phyloP scores from a whole-genome alignment of 2,888 invertebrate species.

The Cephus nigrinus region DNA sequence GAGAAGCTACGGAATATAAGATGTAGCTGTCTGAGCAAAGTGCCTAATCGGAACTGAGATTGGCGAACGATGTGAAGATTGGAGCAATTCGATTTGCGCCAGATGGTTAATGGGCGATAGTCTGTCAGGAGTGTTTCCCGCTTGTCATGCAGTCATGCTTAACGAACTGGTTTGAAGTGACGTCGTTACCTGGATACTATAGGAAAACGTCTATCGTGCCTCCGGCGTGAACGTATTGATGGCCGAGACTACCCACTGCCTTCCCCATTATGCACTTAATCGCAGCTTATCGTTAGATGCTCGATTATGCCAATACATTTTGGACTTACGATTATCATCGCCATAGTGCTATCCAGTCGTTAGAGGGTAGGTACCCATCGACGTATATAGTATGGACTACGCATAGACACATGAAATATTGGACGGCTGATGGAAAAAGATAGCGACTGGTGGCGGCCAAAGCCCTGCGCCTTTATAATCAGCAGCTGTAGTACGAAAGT shows the following conservation, averaged over 20 bases:
- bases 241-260: neutral
- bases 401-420: no score
- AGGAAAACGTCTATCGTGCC: neutral
- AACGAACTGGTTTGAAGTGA: neutral
- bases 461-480: no score
- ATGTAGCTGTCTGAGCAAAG: neutral
- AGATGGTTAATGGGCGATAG: slow-evolving; percentile 1
- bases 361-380: neutral
- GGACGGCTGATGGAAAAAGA: no score
- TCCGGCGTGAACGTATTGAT: neutral
- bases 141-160: neutral
- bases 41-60: slow-evolving; percentile 22
- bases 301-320: neutral
- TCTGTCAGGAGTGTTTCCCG: neutral
- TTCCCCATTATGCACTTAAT: neutral
- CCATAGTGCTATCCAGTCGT: neutral
- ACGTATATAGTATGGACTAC: no score
- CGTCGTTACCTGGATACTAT: neutral
- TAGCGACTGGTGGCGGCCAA: no score
- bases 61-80: slow-evolving; percentile 22
- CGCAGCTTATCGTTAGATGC: neutral
- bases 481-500: no score
- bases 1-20: neutral
- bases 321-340: neutral
- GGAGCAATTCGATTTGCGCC: slow-evolving; percentile 21